Conservation (phyloP, 2,113 vertebrate species). For the Dunckerocampus dactyliophorus region DNA sequence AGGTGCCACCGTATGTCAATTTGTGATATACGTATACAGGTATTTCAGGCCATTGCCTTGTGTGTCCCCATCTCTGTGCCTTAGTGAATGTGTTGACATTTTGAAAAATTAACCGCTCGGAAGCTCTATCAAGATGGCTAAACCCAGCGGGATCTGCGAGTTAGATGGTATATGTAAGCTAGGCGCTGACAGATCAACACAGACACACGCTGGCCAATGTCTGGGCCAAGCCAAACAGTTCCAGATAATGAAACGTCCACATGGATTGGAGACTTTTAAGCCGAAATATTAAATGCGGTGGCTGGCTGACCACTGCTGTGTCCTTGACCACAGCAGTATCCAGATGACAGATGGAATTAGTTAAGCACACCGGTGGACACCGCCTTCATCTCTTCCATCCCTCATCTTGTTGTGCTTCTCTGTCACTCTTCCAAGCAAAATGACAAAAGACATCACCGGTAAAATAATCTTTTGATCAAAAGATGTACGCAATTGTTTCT, state of each 20-base stretch:
- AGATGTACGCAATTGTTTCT: not conserved
- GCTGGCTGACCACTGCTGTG: slow-evolving; percentile 7
- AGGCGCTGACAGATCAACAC: slow-evolving; percentile 8
- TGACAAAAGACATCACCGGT: slow-evolving; percentile 14
- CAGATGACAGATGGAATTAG: slow-evolving; percentile 48
- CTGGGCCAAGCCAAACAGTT: slow-evolving; percentile 15
- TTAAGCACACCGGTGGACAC: slow-evolving; percentile 30
- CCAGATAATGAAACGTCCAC: slow-evolving; percentile 25
- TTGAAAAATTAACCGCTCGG: not conserved
- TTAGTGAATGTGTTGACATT: not conserved
- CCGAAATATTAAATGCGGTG: slow-evolving; percentile 41
- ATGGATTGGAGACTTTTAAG: slow-evolving; percentile 38
- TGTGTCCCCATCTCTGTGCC: no score
- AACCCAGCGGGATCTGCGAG: not conserved
- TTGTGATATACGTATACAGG: no score
- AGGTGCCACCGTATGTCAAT: no score
- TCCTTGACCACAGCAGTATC: slow-evolving; percentile 43
- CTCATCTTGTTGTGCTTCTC: not conserved
- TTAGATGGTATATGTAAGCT: slow-evolving; percentile 3
- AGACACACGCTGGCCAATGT: slow-evolving; percentile 15
- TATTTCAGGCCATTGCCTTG: no score
- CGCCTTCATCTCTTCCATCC: slow-evolving; percentile 33
- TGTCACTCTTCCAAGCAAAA: not conserved
- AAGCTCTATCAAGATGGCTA: not conserved
- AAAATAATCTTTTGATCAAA: slow-evolving; percentile 1